Evolutionary conservation across 2,888 invertebrate species (phyloP).

Genomic region (Incurvaria masculella): DNA sequence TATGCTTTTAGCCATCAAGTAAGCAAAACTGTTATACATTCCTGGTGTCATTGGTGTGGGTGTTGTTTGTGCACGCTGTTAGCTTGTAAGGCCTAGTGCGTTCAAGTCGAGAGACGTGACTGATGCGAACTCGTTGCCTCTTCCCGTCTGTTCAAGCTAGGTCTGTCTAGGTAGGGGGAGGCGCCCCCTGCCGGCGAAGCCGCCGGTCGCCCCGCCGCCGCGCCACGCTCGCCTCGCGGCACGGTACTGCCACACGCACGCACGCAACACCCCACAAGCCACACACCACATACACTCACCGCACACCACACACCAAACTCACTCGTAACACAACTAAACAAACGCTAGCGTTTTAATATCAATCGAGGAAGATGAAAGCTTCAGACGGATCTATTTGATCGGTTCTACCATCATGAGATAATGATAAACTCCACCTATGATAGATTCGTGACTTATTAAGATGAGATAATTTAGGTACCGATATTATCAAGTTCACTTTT

Average conservation of each 20-base stretch:
- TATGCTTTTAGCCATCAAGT: too few species aligned
- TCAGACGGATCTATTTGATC: too few species aligned
- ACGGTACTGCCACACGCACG: constrained; percentile 32
- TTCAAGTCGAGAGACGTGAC: constrained; percentile 45
- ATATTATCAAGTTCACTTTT: too few species aligned
- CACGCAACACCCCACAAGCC: constrained; percentile 8
- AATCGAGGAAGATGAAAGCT: too few species aligned
- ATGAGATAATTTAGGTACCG: too few species aligned
- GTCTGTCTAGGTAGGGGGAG: constrained; percentile 52
- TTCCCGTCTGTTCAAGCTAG: constrained; percentile 56
- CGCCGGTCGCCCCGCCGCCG: constrained; percentile 33
- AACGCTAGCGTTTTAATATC: constrained; percentile 17
- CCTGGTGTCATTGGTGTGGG: neutral
- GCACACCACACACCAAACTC: constrained; percentile 11
- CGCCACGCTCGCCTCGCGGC: constrained; percentile 41
- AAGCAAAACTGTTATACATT: too few species aligned
- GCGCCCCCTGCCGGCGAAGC: constrained; percentile 31
- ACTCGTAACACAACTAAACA: constrained; percentile 11
- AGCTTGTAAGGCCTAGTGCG: neutral
- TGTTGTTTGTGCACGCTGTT: neutral
- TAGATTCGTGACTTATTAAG: too few species aligned
- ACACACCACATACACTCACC: constrained; percentile 1
- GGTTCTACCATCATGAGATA: too few species aligned
- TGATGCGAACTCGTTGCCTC: constrained; percentile 53
- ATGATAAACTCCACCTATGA: too few species aligned